Evolutionary conservation across 1,140 invertebrate genomes (phyloP).

Genomic region (Melipona quadrifasciata): DNA sequence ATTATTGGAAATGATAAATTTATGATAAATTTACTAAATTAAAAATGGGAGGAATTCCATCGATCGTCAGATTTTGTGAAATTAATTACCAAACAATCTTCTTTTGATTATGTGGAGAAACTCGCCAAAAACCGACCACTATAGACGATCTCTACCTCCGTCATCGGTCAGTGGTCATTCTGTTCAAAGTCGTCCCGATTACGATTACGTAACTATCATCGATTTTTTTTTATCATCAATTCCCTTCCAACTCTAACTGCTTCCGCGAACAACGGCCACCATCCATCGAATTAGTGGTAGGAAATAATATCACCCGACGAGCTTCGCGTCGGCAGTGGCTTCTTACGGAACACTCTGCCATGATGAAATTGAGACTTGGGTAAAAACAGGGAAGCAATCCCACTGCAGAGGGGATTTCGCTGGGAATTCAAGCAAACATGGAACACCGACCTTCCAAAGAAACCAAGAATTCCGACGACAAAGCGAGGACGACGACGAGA

Average conservation of each 20-base stretch:
- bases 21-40: no score
- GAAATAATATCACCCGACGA: background rate
- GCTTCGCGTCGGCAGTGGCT: background rate
- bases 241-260: background rate
- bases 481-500: background rate
- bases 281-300: background rate
- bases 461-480: background rate
- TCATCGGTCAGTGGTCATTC: background rate
- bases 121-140: no score
- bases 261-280: background rate
- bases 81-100: background rate
- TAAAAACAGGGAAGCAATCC: background rate
- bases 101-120: background rate
- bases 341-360: background rate
- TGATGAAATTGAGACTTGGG: background rate
- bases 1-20: background rate
- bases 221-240: background rate
- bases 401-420: background rate
- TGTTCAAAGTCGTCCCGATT: background rate
- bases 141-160: background rate
- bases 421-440: background rate
- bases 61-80: background rate
- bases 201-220: background rate
- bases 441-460: background rate
- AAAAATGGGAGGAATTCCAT: background rate